Base-by-base conservation (phyloP, 2,113 vertebrate species). In the Aix galericulata region DNA sequence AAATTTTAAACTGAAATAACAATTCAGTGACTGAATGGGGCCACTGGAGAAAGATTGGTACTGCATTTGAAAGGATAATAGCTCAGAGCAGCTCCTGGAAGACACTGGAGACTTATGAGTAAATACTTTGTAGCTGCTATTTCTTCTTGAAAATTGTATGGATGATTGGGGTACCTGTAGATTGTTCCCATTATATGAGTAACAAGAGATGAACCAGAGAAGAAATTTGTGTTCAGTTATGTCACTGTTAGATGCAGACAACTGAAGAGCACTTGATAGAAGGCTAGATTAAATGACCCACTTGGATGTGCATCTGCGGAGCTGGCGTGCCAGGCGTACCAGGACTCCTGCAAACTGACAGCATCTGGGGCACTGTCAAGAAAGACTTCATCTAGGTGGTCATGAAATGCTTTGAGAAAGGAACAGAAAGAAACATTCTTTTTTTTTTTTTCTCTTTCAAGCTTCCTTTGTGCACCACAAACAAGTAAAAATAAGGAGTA, bases 321-420 rank as follows among this genome's bases (percentile, higher is more conserved):
- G 46, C 55, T 58, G 77, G 34, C 1, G 0, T 12, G 25, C 17
- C 0, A 0, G 55, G 34, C 1, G 0, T 59, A 12, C 14, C 53
- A 23, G 25, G 26, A 32, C 21, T 44, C 36, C 52, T 21, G 31
- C 27, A 5, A 2, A 22, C 15, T 14, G 22, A 9, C 8, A 12
- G 17, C 16, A 9, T 34, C 11, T 3, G 32, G 59, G 76, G 69
- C 9, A 6, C n/a, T 23, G 58, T 25, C 36, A 63, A 11, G 36
- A 50, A 62, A 18, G 40, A 11, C 48, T 34, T 0, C 36, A 79
- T n/a, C 42, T 73, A 13, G 53, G 4, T 53, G 64, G 31, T 50
- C 56, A 34, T 34, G n/a, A 66, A 71, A 76, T 10, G 36, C 36
- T 31, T 6, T 26, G 38, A 64, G 68, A 85, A 64, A 48, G 13